Evolutionary conservation across 2,888 invertebrate species (phyloP), one percentile per base, ranked within the genome.

Genomic region (Lithophane semibrunnea): DNA sequence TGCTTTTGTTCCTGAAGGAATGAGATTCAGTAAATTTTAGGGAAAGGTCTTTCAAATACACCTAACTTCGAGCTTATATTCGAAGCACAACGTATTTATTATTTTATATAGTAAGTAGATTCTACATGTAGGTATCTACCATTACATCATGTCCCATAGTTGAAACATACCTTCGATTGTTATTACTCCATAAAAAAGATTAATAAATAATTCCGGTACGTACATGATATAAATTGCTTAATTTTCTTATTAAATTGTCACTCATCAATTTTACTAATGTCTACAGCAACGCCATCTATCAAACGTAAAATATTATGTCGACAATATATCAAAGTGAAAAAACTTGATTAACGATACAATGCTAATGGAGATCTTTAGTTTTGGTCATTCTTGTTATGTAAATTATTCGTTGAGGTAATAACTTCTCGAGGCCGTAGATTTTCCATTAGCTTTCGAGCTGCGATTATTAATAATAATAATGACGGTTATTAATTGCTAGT

Each of bases 341-440:
- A 88, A 88, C 84, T 81, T 88, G 81, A 88, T 86, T 80, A 84
- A 88, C 79, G 86, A 80, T 73, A 76, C 75, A 70, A 73, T 81
- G 44, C 60, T 88, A 88, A 88, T 88, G 88, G 88, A 87, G 86
- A 88, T 88, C 84, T 88, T 88, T 86, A 73, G 84, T 87, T 87
- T 88, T 80, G 72, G 75, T 82, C 64, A 64, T 79, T 84, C 85
- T 79, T 79, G 88, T 87, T 88, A 88, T 88, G 82, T 82, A 80
- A 88, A 88, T 88, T 82, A 74, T 56, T 72, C 61, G 63, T 78
- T 64, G 64, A 76, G 64, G 79, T 78, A 84, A 85, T 86, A 79
- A 88, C 82, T 88, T 79, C 68, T 85, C 60, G 69, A 73, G 77
- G 78, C 75, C 78, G 73, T 88, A 72, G 72, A 80, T 82, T 88